Base-by-base conservation (phyloP, 2,888 invertebrate species). In the Melinaea marsaeus region DNA sequence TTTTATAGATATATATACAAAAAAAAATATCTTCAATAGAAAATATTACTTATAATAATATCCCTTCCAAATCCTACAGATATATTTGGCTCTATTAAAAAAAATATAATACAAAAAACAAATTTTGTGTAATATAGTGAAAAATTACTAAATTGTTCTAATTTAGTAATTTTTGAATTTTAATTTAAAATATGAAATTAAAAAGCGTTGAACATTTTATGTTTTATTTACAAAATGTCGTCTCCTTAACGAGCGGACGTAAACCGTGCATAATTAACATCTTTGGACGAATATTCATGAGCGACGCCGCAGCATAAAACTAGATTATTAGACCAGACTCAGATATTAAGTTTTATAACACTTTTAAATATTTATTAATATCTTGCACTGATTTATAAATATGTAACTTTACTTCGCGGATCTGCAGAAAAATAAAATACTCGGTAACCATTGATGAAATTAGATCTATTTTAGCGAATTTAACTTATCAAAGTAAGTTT, bases 241-340 rank as follows among this genome's bases (percentile, higher is more conserved):
- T 71, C 72, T 64, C 77, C 79, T 83, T 85, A 83, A 85, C 58
- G 37, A 62, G 68, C 69, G 80, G 77, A 78, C 78, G 76, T 80
- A 81, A 80, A 78, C 79, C 74, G 78, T 83, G 84, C 84, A 85
- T 85, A 85, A 85, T 85, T 85, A 85, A 85, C 84, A 84, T 83
- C 78, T 81, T 78, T 79, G 75, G 75, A 77, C 79, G 83, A 81
- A 86, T 86, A 86, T 86, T 85, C 85, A 86, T 84, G 78, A 79
- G 71, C 68, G 65, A 75, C 79, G 79, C 76, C 76, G 79, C 77
- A 70, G 73, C 77, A 78, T 79, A 77, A 79, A 83, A 84, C 78
- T 81, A 79, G 74, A 80, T 77, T 81, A 80, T 78, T 80, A 79
- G 72, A 76, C 71, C 71, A 71, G 72, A 77, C 76, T 74, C 74